These are phyloP conservation scores for Anguilla rostrata DNA, from an alignment of 2,113 vertebrate species.

Conservation along the genomic window DNA sequence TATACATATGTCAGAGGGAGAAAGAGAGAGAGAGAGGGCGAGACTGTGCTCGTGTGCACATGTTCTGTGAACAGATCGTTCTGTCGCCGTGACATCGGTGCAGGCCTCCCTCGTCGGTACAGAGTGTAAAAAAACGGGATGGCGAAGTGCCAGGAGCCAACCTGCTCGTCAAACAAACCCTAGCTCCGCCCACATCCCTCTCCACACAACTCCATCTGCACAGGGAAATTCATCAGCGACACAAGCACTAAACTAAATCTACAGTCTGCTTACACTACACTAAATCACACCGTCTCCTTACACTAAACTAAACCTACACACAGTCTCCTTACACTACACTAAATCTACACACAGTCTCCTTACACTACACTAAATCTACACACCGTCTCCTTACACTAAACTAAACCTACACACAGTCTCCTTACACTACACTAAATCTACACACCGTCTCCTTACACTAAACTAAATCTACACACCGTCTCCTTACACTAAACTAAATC, in stretches of 20 bases:
- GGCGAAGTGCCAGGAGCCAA: background rate
- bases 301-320: too few species aligned
- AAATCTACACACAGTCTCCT: too few species aligned
- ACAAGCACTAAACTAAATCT: too few species aligned
- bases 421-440: background rate
- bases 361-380: too few species aligned
- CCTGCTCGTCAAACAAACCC: background rate
- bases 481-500: background rate
- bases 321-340: too few species aligned
- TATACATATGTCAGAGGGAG: background rate
- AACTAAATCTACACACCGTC: background rate
- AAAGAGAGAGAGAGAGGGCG: background rate
- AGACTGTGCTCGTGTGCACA: background rate
- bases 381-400: background rate
- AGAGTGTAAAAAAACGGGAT: background rate
- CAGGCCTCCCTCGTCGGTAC: background rate
- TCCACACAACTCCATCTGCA: background rate
- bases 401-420: too few species aligned
- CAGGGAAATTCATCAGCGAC: too few species aligned
- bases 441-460: background rate
- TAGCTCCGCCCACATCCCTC: background rate
- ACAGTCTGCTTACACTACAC: background rate
- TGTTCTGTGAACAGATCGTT: background rate
- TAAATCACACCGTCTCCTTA: background rate
- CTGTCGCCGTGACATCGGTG: background rate